Evolutionary conservation across 2,113 vertebrate genomes (phyloP), one percentile per base, ranked within the genome.

Genomic region (Pelmatolapia mariae): DNA sequence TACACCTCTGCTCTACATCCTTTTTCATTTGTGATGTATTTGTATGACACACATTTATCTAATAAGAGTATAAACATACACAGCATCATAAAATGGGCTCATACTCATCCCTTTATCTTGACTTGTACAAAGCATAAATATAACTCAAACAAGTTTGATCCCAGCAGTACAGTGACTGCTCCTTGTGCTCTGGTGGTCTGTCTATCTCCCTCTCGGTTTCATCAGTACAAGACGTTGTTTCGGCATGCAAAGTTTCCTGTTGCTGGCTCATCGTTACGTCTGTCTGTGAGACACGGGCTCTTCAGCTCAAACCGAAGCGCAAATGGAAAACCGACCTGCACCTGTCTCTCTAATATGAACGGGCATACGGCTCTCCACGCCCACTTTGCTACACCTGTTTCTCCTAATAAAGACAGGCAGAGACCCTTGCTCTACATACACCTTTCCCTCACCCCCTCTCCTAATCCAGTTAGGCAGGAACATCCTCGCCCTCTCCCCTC

Each of bases 401-500:
- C 66, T 12, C 26, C 33, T 92, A 94, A 94, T 89, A 87, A 91
- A 90, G 91, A 90, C 80, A 80, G 82, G 83, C 84, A 87, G 52
- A 63, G 83, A 86, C 84, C 80, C 84, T 87, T 92, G 87, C 82
- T 90, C 88, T 81, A 82, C 78, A 82, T 88, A 88, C 40, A 91
- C 91, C 85, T 89, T 83, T 83, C 85, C 83, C 85, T 87, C 81
- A 84, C 63, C 84, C 68, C 9, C 76, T 56, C 53, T 71, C 84
- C 54, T 93, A 92, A 96, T 95, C 89, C 91, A 87, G 91, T 93
- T 85, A 92, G 93, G 89, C 93, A 91, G 89, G 76, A 94, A 90
- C 92, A 93, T 92, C 92, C 90, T 94, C 24, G 54, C 86, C 85
- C 87, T 10, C 66, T 66, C 87, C 80, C 29, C 5, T 84, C 80